These are phyloP conservation scores for Ypsolopha scabrella DNA, from an alignment of 2,888 invertebrate genomes.

Conservation along the genomic window DNA sequence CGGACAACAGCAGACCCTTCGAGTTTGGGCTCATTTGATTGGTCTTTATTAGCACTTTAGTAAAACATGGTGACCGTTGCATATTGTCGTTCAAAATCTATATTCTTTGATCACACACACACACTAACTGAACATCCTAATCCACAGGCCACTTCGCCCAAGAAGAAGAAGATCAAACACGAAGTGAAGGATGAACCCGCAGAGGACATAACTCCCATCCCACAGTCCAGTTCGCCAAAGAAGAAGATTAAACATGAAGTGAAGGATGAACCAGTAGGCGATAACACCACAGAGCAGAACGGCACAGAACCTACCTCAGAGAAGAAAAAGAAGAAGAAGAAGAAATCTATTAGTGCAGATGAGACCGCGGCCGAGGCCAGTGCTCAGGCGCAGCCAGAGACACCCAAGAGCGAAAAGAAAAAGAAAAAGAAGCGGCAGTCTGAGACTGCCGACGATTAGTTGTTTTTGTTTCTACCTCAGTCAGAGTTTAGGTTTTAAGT, in stretches of 20 bases:
- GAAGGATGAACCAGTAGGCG: conserved; percentile 18
- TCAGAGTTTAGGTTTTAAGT: neutral
- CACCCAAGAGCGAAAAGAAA: conserved; percentile 21
- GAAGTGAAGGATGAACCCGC: conserved; percentile 19
- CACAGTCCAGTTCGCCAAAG: conserved; percentile 27
- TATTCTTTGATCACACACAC: no score
- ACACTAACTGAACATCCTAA: no score
- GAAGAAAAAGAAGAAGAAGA: conserved; percentile 18
- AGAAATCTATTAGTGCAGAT: conserved; percentile 4
- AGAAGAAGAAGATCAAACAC: conserved; percentile 43
- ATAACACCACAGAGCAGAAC: conserved; percentile 7
- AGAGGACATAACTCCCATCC: conserved; percentile 7
- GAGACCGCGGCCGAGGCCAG: neutral
- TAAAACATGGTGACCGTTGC: no score
- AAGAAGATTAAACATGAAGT: conserved; percentile 34
- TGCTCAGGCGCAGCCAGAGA: conserved; percentile 14
- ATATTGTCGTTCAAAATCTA: no score
- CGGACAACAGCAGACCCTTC: no score
- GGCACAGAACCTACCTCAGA: conserved; percentile 6
- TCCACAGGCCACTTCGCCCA: conserved; percentile 21
- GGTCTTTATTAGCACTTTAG: no score
- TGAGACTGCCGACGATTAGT: neutral
- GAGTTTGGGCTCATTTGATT: no score
- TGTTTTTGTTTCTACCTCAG: neutral
- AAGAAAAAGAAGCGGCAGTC: conserved; percentile 17